A percentile compares a stretch with the other conserved stretches of the same genome.
Evolutionary conservation across 2,888 invertebrate genomes (phyloP).

Genomic region (Troglohyphantes excavatus): DNA sequence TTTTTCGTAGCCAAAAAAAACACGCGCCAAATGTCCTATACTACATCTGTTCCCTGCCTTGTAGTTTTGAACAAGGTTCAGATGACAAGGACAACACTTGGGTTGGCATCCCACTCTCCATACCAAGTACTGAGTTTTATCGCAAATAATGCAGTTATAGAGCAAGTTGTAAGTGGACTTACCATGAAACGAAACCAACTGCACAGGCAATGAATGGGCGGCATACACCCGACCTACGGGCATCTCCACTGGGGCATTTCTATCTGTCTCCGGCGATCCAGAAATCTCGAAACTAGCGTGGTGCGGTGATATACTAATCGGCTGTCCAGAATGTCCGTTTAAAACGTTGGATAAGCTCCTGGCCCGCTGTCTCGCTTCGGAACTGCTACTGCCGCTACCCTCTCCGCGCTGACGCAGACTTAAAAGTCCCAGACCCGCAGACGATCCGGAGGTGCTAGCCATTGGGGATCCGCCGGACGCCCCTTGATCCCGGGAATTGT

Average conservation of each 20-base stretch:
- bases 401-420: constrained; percentile 70
- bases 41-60: no score
- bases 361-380: constrained; percentile 79
- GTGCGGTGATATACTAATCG: constrained; percentile 77
- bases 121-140: no score
- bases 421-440: constrained; percentile 65
- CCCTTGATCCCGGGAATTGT: constrained; percentile 61
- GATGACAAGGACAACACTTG: no score
- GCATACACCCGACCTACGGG: constrained; percentile 82
- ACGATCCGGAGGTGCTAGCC: constrained; percentile 68
- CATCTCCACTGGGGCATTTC: constrained; percentile 75
- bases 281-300: constrained; percentile 77
- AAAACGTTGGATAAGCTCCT: constrained; percentile 79
- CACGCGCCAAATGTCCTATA: no score
- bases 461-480: constrained; percentile 70
- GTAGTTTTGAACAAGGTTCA: no score
- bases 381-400: constrained; percentile 59
- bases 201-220: constrained; percentile 94
- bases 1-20: no score
- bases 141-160: no score
- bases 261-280: constrained; percentile 78
- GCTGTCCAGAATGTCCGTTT: constrained; percentile 78
- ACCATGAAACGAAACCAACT: constrained; percentile 96
- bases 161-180: constrained; percentile 82
- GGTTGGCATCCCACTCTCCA: no score